These are phyloP conservation scores for Pyrgus malvae DNA, from an alignment of 2,888 invertebrate species.

Conservation along the genomic window DNA sequence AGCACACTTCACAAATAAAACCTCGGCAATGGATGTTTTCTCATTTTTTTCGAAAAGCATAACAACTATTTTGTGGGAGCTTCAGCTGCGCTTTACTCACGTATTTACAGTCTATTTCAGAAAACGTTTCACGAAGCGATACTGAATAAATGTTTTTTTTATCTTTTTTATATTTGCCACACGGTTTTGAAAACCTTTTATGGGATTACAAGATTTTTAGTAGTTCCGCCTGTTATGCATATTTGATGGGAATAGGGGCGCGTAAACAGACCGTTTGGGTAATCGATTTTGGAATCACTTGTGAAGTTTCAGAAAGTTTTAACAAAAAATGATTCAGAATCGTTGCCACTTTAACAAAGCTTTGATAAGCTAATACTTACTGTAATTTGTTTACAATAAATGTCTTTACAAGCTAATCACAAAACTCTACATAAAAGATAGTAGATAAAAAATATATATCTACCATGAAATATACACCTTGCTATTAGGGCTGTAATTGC, in stretches of 20 bases:
- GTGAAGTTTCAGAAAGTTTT: too few species aligned
- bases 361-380: too few species aligned
- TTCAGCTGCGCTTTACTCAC: slow-evolving; percentile 13
- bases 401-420: too few species aligned
- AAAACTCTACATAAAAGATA: too few species aligned
- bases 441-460: too few species aligned
- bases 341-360: too few species aligned
- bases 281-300: too few species aligned
- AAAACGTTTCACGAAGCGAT: slow-evolving; percentile 13
- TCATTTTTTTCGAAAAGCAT: slow-evolving; percentile 9
- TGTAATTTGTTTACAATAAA: too few species aligned
- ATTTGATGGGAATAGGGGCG: background rate
- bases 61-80: slow-evolving; percentile 8
- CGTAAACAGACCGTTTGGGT: too few species aligned
- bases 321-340: too few species aligned
- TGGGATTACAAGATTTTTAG: slow-evolving; percentile 17
- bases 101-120: slow-evolving; percentile 14
- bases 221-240: background rate
- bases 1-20: slow-evolving; percentile 12
- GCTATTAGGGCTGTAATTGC: too few species aligned
- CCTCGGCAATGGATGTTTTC: background rate
- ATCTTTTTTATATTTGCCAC: slow-evolving; percentile 5
- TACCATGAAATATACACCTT: too few species aligned
- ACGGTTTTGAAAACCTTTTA: slow-evolving; percentile 13
- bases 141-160: slow-evolving; percentile 14